Conservation (phyloP, 2,888 invertebrate species). For the Dugesia japonica region DNA sequence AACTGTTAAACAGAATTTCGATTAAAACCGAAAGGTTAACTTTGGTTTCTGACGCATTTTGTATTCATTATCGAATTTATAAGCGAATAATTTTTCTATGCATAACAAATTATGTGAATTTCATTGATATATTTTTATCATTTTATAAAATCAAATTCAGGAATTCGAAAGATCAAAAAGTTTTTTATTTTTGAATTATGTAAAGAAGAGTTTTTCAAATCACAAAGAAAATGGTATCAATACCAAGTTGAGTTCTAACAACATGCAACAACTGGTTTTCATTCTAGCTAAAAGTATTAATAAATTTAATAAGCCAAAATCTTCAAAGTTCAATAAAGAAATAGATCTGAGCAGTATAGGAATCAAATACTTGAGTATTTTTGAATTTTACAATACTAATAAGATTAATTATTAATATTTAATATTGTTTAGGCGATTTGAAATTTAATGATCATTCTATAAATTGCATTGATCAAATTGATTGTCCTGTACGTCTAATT, state of each 20-base stretch:
- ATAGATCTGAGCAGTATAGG: not conserved
- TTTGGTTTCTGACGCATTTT: not conserved
- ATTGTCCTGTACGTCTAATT: not conserved
- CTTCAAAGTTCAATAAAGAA: not conserved
- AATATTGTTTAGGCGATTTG: not conserved
- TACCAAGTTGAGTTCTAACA: not conserved
- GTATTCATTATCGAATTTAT: not conserved
- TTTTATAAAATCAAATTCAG: too few species aligned
- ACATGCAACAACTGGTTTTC: not conserved
- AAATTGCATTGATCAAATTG: not conserved
- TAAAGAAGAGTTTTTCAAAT: not conserved
- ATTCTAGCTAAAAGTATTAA: not conserved
- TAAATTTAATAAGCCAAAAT: not conserved
- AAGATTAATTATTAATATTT: too few species aligned
- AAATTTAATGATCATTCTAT: not conserved
- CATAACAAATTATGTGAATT: not conserved
- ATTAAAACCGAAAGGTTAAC: not conserved
- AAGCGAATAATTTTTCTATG: not conserved
- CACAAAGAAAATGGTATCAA: not conserved
- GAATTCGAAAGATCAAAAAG: not conserved
- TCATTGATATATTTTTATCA: too few species aligned
- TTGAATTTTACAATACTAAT: not conserved
- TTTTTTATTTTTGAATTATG: not conserved
- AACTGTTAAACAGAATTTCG: not conserved
- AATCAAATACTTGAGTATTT: not conserved